Percentiles rank a stretch among this genome's conserved stretches.
Evolutionary conservation across 1,140 invertebrate species (phyloP).

Genomic region (Heliothis subflexa): DNA sequence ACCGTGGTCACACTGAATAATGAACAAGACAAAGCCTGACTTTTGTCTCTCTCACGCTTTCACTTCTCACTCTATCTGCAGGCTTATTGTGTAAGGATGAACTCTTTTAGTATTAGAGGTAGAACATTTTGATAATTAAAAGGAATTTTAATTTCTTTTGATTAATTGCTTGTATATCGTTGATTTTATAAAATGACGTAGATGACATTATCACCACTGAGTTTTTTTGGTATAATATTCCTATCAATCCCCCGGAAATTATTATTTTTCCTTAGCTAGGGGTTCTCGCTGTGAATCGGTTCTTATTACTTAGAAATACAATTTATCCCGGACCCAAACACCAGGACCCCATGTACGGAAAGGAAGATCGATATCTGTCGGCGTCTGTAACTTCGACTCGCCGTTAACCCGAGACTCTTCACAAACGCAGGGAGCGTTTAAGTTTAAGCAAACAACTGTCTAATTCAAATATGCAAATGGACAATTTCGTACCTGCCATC

Average conservation of each 20-base stretch:
- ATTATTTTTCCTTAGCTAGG: constrained; percentile 10
- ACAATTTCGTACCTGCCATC: constrained; percentile 25
- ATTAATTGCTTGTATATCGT: too few relatives aligned
- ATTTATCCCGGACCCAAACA: constrained; percentile 46
- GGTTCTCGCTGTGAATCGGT: constrained; percentile 2
- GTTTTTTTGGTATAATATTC: neutral
- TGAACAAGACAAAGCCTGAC: constrained; percentile 53
- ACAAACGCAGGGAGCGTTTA: constrained; percentile 40
- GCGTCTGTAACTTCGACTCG: constrained; percentile 37
- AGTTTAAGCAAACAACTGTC: constrained; percentile 45
- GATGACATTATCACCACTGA: neutral
- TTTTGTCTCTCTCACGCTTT: constrained; percentile 52
- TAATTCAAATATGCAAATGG: constrained; percentile 49
- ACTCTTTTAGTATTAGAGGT: neutral
- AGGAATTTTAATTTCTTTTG: too few relatives aligned
- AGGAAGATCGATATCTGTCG: constrained; percentile 54
- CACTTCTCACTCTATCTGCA: constrained; percentile 37
- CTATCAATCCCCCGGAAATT: neutral
- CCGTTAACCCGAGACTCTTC: constrained; percentile 12
- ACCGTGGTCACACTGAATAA: constrained; percentile 61
- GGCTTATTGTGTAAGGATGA: neutral
- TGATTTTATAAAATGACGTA: too few relatives aligned
- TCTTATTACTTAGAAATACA: constrained; percentile 45
- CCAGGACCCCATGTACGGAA: constrained; percentile 49
- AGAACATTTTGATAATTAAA: neutral